phyloP scores from a whole-genome alignment of 2,888 invertebrate species.

The Gasteruption jaculator region DNA sequence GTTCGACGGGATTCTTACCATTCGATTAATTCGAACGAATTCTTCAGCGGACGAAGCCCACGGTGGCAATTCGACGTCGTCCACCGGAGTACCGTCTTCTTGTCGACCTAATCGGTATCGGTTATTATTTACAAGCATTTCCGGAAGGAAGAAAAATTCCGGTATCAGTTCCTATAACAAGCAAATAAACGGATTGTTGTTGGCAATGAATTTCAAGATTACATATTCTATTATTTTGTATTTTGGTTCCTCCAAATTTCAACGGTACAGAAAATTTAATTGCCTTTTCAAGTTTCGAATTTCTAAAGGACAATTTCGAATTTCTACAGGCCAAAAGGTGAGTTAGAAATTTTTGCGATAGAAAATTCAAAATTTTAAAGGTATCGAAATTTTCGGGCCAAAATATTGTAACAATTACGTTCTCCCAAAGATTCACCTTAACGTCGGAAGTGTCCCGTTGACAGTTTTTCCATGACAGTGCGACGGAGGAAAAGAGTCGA shows the following conservation, averaged over 20 bases:
- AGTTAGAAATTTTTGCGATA: constrained; percentile 10
- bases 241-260: constrained; percentile 1
- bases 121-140: constrained; percentile 93
- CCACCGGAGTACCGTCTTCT: constrained; percentile 73
- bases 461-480: constrained; percentile 97
- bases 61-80: constrained; percentile 88
- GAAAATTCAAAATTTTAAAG: constrained; percentile 15
- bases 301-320: constrained; percentile 9
- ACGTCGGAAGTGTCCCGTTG: constrained; percentile 99
- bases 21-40: constrained; percentile 94
- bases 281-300: too few relatives aligned
- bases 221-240: constrained; percentile 3
- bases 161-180: constrained; percentile 84
- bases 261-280: too few relatives aligned
- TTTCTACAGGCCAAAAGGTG: too few relatives aligned
- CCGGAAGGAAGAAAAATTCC: constrained; percentile 97
- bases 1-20: constrained; percentile 56
- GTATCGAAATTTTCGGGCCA: not conserved
- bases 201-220: constrained; percentile 3
- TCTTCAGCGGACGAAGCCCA: constrained; percentile 98
- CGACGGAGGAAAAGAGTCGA: constrained; percentile 90
- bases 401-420: not conserved
- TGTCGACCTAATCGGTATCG: constrained; percentile 82
- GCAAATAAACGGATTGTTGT: too few relatives aligned
- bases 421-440: constrained; percentile 61